Percentiles rank a stretch among this genome's conserved stretches.
Evolutionary conservation across 2,888 invertebrate genomes (phyloP).

Genomic region (Melanostoma mellinum): DNA sequence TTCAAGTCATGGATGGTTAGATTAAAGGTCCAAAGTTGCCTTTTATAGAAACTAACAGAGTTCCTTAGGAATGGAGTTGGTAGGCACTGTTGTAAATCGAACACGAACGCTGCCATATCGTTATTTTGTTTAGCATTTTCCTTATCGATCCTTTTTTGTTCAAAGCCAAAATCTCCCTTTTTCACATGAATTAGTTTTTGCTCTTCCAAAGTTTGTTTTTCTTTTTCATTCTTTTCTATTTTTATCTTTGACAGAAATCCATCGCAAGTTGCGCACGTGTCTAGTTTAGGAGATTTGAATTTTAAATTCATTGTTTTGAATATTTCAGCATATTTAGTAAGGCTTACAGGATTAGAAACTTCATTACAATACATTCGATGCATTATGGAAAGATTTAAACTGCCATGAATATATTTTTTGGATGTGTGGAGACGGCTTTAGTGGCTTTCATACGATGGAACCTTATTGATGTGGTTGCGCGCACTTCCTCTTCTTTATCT

Average conservation of each 20-base stretch:
- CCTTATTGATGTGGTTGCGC: slow-evolving; percentile 10
- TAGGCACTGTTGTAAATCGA: slow-evolving; percentile 12
- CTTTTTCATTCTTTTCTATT: slow-evolving; percentile 1
- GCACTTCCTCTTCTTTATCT: slow-evolving; percentile 3
- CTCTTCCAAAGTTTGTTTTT: neutral
- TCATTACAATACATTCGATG: slow-evolving; percentile 17
- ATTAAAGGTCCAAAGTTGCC: slow-evolving; percentile 58
- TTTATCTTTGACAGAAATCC: slow-evolving; percentile 17
- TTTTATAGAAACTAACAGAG: slow-evolving; percentile 58
- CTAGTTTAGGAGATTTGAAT: slow-evolving; percentile 1
- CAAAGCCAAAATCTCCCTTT: slow-evolving; percentile 3
- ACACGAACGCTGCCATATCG: neutral
- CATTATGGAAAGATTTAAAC: slow-evolving; percentile 13
- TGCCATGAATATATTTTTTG: slow-evolving; percentile 17
- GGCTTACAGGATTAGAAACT: slow-evolving; percentile 26
- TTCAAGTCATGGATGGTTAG: slow-evolving; percentile 52
- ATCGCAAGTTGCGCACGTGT: slow-evolving; percentile 11
- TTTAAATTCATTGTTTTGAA: slow-evolving; percentile 11
- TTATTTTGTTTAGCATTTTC: slow-evolving; percentile 12
- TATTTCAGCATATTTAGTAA: slow-evolving; percentile 17
- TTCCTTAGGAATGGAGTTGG: slow-evolving; percentile 9
- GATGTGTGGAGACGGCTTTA: slow-evolving; percentile 11
- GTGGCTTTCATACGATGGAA: slow-evolving; percentile 11
- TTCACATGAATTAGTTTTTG: slow-evolving; percentile 9
- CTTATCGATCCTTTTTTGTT: slow-evolving; percentile 2